Percentiles rank a stretch among this genome's conserved stretches.
Evolutionary conservation across 2,888 invertebrate genomes (phyloP).

Genomic region (Epinotia ramella): DNA sequence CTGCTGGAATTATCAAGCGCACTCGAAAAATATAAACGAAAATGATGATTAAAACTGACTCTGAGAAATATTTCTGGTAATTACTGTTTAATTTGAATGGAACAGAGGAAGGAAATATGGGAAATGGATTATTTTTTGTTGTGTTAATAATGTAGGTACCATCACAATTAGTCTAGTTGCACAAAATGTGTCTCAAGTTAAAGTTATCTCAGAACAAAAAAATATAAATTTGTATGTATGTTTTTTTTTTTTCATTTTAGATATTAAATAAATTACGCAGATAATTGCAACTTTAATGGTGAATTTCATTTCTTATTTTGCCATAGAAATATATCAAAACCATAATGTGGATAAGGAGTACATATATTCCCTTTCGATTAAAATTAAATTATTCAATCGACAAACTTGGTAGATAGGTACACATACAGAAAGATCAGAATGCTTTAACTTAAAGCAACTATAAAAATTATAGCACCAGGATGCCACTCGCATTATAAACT

Average conservation of each 20-base stretch:
- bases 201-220: too few relatives aligned
- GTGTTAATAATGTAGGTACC: not conserved
- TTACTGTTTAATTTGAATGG: not conserved
- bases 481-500: not conserved
- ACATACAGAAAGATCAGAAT: not conserved
- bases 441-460: not conserved
- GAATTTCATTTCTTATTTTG: too few relatives aligned
- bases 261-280: too few relatives aligned
- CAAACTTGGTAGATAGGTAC: too few relatives aligned
- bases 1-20: not conserved
- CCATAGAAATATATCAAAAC: too few relatives aligned
- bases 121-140: not conserved
- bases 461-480: conserved; percentile 5
- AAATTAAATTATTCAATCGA: too few relatives aligned
- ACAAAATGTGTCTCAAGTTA: too few relatives aligned
- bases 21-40: conserved; percentile 17
- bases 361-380: too few relatives aligned
- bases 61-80: conserved; percentile 10
- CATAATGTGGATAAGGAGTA: too few relatives aligned
- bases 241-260: too few relatives aligned
- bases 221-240: too few relatives aligned
- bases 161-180: not conserved
- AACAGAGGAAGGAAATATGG: not conserved
- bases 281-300: too few relatives aligned
- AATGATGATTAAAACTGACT: conserved; percentile 27